These are phyloP conservation scores for Hyles lineata DNA, from an alignment of 2,888 invertebrate genomes.

Conservation along the genomic window DNA sequence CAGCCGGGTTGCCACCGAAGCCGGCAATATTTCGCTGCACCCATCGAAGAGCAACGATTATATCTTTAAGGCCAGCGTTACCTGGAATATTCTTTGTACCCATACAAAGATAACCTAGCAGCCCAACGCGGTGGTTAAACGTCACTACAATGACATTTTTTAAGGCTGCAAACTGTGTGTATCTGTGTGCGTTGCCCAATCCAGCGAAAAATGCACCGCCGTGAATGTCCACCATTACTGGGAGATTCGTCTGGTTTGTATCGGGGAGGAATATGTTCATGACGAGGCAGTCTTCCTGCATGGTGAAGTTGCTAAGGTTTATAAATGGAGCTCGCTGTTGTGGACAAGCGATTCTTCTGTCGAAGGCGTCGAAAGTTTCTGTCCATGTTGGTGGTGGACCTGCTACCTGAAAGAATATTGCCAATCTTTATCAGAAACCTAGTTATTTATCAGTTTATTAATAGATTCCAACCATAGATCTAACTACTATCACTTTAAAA, in stretches of 20 bases:
- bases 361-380: slow-evolving; percentile 24
- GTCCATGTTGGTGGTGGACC: slow-evolving; percentile 26
- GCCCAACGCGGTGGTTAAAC: slow-evolving; percentile 52
- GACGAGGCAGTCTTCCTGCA: slow-evolving; percentile 51
- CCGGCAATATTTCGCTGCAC: slow-evolving; percentile 51
- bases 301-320: slow-evolving; percentile 5
- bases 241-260: slow-evolving; percentile 42
- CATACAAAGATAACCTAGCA: slow-evolving; percentile 51
- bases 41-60: slow-evolving; percentile 54
- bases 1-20: slow-evolving; percentile 57
- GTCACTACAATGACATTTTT: slow-evolving; percentile 50
- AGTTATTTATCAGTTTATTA: too few relatives aligned
- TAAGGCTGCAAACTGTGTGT: slow-evolving; percentile 45
- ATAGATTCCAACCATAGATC: too few relatives aligned
- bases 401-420: not conserved
- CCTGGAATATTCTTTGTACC: slow-evolving; percentile 55
- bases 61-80: slow-evolving; percentile 60
- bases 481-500: too few relatives aligned
- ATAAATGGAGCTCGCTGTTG: not conserved
- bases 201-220: slow-evolving; percentile 62
- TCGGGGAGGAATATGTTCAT: slow-evolving; percentile 51
- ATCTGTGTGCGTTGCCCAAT: slow-evolving; percentile 44
- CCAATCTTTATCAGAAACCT: too few relatives aligned
- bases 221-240: slow-evolving; percentile 65
- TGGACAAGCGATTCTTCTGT: slow-evolving; percentile 24